Conservation (phyloP, 1,140 invertebrate genomes). For the Rhopalosiphum maidis region DNA sequence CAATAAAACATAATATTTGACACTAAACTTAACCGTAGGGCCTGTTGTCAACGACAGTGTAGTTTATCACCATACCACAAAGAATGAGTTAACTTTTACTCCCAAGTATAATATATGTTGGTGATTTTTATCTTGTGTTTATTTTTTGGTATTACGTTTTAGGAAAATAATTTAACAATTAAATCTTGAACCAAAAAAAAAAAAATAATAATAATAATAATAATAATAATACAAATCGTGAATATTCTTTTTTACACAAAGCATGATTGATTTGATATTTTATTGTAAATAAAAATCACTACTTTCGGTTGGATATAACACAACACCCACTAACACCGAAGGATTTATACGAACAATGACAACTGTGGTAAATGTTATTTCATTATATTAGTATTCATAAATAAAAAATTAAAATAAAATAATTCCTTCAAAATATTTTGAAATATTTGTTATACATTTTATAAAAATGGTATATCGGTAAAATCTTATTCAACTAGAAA, state of each 20-base stretch:
- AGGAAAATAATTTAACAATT: neutral
- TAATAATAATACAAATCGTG: too few relatives aligned
- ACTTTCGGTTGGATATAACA: neutral
- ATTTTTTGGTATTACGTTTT: neutral
- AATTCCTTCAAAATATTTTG: neutral
- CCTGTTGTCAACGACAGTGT: neutral
- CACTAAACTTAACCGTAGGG: constrained; percentile 1
- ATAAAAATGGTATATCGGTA: neutral
- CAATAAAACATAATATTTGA: constrained; percentile 14
- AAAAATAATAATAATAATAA: too few relatives aligned
- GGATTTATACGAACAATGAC: neutral
- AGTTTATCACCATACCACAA: neutral
- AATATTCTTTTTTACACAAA: neutral
- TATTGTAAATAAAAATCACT: neutral
- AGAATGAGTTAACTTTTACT: neutral
- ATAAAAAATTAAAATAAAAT: neutral
- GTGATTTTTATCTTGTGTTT: neutral
- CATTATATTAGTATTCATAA: neutral
- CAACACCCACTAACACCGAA: neutral
- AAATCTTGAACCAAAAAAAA: neutral
- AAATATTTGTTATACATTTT: neutral
- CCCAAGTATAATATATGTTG: neutral
- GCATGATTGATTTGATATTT: neutral
- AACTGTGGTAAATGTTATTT: neutral
- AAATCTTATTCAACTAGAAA: neutral